Evolutionary conservation across 2,797 vertebrate genomes (phyloP).

Genomic region (Tapera naevia): DNA sequence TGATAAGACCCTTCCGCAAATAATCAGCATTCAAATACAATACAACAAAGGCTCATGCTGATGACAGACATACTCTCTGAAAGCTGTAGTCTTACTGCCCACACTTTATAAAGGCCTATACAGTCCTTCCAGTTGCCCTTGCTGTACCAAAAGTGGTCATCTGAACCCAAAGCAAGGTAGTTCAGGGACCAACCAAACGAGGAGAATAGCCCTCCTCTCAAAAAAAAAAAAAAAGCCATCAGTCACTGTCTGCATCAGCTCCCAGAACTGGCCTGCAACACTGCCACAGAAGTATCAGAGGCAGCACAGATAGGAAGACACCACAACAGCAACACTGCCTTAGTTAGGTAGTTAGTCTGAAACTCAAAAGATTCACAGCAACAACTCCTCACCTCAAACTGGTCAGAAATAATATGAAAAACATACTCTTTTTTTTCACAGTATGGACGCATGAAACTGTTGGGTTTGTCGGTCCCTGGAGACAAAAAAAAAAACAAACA

Average conservation of each 20-base stretch:
- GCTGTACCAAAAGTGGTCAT: background rate
- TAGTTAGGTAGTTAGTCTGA: background rate
- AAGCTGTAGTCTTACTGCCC: background rate
- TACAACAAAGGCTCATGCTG: background rate
- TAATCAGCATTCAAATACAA: background rate
- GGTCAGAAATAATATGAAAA: background rate
- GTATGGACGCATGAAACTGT: background rate
- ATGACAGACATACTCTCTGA: background rate
- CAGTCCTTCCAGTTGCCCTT: background rate
- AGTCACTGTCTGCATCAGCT: background rate
- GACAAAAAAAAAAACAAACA: no score
- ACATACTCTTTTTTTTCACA: background rate
- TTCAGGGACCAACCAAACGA: background rate
- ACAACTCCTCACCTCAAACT: background rate
- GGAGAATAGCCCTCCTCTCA: background rate
- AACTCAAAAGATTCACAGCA: background rate
- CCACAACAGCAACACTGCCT: background rate
- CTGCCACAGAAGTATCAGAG: background rate
- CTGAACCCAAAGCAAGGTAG: background rate
- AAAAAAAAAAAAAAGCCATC: background rate
- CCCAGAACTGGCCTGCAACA: background rate
- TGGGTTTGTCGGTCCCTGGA: fast-evolving
- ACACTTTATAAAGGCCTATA: background rate
- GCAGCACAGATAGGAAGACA: background rate
- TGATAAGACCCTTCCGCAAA: background rate